Conservation (phyloP, 2,888 invertebrate species). For the Caenorhabditis angaria region DNA sequence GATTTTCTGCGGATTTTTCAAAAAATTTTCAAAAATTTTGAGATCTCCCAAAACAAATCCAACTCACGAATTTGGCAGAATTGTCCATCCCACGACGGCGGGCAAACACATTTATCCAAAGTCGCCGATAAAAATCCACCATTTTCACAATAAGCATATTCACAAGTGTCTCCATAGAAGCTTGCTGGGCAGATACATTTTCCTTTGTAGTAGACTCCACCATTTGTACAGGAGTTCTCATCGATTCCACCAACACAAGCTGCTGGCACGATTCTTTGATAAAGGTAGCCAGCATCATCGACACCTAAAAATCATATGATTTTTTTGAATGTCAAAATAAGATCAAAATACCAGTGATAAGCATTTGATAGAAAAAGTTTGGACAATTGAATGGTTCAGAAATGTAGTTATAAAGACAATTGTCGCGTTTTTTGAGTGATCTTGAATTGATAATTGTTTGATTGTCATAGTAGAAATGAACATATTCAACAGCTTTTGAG, state of each 20-base stretch:
- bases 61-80: conserved; percentile 55
- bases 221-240: conserved; percentile 55
- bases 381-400: conserved; percentile 52
- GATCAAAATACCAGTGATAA: conserved; percentile 39
- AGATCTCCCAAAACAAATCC: too few species aligned
- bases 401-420: conserved; percentile 53
- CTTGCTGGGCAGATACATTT: conserved; percentile 52
- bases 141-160: conserved; percentile 46
- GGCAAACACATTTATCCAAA: conserved; percentile 39
- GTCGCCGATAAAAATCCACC: conserved; percentile 42
- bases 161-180: conserved; percentile 49
- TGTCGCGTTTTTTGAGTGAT: conserved; percentile 27
- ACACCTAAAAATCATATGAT: conserved; percentile 36
- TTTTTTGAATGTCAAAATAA: conserved; percentile 7
- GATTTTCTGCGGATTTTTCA: background rate
- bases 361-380: conserved; percentile 45
- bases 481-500: conserved; percentile 49
- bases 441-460: conserved; percentile 43
- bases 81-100: conserved; percentile 38
- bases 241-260: conserved; percentile 41
- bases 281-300: conserved; percentile 54
- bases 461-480: conserved; percentile 52
- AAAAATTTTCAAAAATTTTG: background rate
- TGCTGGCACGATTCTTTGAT: conserved; percentile 57
- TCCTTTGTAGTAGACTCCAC: conserved; percentile 48